phyloP scores from a whole-genome alignment of 2,888 invertebrate genomes.

The Tethea ocularis region DNA sequence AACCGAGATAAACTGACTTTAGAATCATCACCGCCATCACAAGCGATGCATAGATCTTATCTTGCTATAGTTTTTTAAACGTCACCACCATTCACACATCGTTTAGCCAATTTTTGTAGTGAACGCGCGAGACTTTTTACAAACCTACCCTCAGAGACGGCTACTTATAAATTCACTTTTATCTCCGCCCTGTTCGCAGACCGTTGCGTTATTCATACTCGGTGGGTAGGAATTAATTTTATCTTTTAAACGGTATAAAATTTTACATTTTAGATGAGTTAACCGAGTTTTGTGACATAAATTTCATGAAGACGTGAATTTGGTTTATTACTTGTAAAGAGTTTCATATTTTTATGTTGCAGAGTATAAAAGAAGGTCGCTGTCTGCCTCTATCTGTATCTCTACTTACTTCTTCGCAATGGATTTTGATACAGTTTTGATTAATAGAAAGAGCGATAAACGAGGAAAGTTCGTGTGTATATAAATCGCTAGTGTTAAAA shows the following conservation, averaged over 20 bases:
- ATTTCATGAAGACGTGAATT: background rate
- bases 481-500: no score
- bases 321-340: background rate
- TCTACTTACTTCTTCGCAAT: no score
- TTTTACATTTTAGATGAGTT: constrained; percentile 7
- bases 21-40: no score
- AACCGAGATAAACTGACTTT: no score
- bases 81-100: background rate
- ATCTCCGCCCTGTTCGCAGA: constrained; percentile 39
- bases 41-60: no score
- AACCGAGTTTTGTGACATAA: constrained; percentile 2
- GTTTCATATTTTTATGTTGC: no score
- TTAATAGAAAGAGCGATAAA: no score
- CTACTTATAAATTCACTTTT: constrained; percentile 43
- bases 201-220: constrained; percentile 40
- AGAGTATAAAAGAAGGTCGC: no score
- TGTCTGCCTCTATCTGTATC: no score
- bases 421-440: no score
- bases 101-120: background rate
- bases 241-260: constrained; percentile 25
- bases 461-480: no score
- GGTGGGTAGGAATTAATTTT: constrained; percentile 41
- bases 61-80: no score
- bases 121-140: background rate
- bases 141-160: constrained; percentile 9